Base-by-base conservation (phyloP, 2,888 invertebrate genomes). In the Drosophila kuntzei region DNA sequence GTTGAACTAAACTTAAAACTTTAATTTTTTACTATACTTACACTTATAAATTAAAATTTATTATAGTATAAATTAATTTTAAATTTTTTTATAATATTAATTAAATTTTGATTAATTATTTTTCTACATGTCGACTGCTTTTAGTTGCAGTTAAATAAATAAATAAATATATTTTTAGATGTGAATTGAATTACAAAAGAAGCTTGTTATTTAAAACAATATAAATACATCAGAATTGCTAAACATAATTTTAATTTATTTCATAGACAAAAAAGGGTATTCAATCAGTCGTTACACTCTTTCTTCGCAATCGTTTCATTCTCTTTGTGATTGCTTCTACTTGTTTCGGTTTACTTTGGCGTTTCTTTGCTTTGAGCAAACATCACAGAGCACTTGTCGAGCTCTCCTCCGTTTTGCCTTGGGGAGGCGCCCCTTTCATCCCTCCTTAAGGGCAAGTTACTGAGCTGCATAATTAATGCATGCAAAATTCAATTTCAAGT, bases 401-500 rank as follows among this genome's bases (percentile, higher is more conserved):
- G 43, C 50, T 27, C 20, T 3, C 14, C 12, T 6, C 22, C n/a
- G n/a, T 25, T 25, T 22, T 16, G 12, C 16, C 22, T 34, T 5
- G 5, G 2, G n/a, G n/a, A n/a, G n/a, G 27, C 18, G 7, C 3
- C n/a, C 34, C 36, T 18, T 2, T 2, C 14, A 5, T 14, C 12
- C 12, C 3, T 11, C 43, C 29, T 37, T 18, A 16, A 44, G 71
- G 58, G 32, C 60, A 71, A 58, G 47, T 61, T 43, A 29, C 49
- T 37, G 49, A 49, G 25, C n/a, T 69, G 70, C 79, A 76, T 78
- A 76, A 76, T 78, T 78, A 76, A 79, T 79, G 75, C 66, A 60
- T 57, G 53, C 59, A 39, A 64, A 77, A 76, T 78, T 76, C 60
- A 76, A 76, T 73, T 76, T 69, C 46, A 18, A 62, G 47, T 68